Conservation (phyloP, 2,797 vertebrate genomes). For the Phoebastria nigripes region DNA sequence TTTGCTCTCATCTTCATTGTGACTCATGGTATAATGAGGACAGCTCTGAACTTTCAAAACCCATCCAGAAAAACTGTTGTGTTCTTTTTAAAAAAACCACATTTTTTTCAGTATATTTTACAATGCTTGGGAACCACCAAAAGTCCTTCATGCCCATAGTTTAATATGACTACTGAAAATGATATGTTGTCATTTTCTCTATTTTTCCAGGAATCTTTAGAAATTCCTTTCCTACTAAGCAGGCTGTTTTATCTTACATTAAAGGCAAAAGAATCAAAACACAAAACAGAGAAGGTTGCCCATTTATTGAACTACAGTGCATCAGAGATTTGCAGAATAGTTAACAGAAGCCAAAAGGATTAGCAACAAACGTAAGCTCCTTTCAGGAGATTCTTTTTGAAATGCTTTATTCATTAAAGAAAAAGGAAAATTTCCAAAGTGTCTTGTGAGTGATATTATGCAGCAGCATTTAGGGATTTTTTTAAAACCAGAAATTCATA, state of each 20-base stretch:
- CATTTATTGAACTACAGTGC: neutral
- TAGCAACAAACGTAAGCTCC: neutral
- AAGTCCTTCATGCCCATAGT: neutral
- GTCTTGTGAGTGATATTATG: neutral
- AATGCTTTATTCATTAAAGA: neutral
- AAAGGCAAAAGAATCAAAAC: constrained; percentile 26
- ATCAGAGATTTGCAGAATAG: neutral
- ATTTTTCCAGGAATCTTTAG: neutral
- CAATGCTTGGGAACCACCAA: neutral
- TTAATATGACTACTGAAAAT: neutral
- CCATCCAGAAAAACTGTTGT: neutral
- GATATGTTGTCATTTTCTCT: neutral
- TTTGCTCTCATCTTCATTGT: neutral
- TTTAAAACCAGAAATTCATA: neutral
- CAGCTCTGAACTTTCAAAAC: neutral
- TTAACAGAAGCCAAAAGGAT: constrained; percentile 3
- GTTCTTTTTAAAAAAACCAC: neutral
- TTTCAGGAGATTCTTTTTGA: neutral
- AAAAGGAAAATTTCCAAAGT: neutral
- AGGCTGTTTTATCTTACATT: neutral
- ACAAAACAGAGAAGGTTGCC: neutral
- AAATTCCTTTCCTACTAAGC: neutral
- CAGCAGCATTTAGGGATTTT: neutral
- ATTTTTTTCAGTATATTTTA: neutral
- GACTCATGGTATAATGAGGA: neutral